These are phyloP conservation scores for Holacanthella duospinosa DNA, from an alignment of 2,888 invertebrate species.

Conservation along the genomic window DNA sequence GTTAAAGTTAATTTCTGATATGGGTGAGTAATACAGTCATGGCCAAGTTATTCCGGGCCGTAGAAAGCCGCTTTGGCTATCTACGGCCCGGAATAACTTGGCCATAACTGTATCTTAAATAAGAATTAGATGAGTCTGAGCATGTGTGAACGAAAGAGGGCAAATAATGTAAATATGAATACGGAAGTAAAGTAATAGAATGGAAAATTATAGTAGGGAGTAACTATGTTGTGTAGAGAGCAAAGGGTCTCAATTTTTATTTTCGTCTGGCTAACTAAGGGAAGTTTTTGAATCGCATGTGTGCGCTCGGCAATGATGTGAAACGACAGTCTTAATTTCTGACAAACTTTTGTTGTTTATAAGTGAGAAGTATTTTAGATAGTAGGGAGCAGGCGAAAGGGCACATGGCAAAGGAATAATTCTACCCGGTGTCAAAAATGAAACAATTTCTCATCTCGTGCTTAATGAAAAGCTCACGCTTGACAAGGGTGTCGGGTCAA, in stretches of 20 bases:
- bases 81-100: too few species aligned
- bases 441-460: constrained; percentile 2
- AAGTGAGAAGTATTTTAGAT: background rate
- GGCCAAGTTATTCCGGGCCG: too few species aligned
- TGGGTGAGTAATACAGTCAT: too few species aligned
- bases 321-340: constrained; percentile 20
- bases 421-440: constrained; percentile 1
- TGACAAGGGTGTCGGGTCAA: background rate
- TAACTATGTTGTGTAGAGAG: background rate
- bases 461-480: background rate
- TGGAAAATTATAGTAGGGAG: background rate
- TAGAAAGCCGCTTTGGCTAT: too few species aligned
- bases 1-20: too few species aligned
- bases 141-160: background rate
- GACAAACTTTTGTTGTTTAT: background rate
- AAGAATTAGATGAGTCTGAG: background rate
- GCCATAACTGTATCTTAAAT: too few species aligned
- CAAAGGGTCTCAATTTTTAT: background rate
- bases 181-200: background rate
- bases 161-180: background rate
- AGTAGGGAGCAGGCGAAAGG: background rate
- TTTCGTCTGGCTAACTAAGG: background rate
- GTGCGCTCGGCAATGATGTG: constrained; percentile 28
- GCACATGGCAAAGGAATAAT: background rate
- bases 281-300: constrained; percentile 20